Conservation (phyloP, 1,140 invertebrate genomes). For the Papilio glaucus region DNA sequence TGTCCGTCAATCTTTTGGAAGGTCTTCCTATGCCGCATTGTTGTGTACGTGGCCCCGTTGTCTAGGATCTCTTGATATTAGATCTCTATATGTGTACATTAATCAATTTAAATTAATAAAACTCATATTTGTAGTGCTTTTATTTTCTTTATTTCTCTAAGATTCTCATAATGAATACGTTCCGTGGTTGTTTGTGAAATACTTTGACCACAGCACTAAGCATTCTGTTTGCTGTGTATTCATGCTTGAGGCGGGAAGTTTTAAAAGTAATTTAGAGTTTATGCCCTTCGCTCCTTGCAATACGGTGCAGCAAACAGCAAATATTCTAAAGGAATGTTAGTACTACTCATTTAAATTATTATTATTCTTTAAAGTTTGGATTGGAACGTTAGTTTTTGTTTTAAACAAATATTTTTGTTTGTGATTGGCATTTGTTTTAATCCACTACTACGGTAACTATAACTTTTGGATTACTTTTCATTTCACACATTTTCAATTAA, state of each 20-base stretch:
- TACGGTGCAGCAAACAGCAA: neutral
- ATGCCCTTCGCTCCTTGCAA: slow-evolving; percentile 7
- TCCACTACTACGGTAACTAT: too few species aligned
- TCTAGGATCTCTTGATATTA: too few species aligned
- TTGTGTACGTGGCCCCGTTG: too few species aligned
- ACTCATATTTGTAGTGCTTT: neutral
- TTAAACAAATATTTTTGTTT: too few species aligned
- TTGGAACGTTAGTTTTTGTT: neutral
- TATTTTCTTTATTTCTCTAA: neutral
- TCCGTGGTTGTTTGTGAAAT: neutral
- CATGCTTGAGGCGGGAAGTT: slow-evolving; percentile 18
- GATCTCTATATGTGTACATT: too few species aligned
- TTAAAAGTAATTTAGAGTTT: slow-evolving; percentile 23
- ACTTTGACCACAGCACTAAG: neutral
- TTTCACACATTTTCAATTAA: too few species aligned
- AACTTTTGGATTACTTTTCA: too few species aligned
- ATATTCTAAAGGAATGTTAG: neutral
- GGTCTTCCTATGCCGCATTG: too few species aligned
- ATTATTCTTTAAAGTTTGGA: neutral
- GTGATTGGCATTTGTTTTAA: too few species aligned
- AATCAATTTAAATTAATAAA: too few species aligned
- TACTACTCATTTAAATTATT: neutral
- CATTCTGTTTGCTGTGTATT: slow-evolving; percentile 5
- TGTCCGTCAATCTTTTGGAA: too few species aligned
- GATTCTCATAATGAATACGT: slow-evolving; percentile 1